These are phyloP conservation scores for Triplophysa siluroides DNA, from an alignment of 2,113 vertebrate species.

Conservation along the genomic window DNA sequence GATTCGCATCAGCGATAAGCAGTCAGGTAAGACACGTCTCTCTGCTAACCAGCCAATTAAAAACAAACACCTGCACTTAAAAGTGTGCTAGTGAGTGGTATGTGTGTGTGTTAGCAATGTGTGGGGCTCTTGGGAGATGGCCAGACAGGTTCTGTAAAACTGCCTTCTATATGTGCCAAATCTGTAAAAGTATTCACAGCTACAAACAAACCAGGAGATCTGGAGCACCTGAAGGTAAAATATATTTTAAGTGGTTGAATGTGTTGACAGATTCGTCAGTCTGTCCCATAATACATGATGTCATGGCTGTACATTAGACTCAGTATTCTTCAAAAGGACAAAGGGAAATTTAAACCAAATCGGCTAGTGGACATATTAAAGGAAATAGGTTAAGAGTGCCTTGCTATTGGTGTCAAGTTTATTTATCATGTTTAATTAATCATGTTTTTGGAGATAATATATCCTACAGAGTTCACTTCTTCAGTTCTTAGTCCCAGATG, in stretches of 20 bases:
- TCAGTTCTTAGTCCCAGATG: no score
- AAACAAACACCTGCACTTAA: slow-evolving; percentile 58
- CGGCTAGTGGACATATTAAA: background rate
- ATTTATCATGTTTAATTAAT: no score
- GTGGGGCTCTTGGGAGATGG: background rate
- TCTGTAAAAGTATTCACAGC: background rate
- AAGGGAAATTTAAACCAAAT: background rate
- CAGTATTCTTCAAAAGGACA: background rate
- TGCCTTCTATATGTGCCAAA: background rate
- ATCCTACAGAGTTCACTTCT: no score
- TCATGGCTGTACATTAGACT: background rate
- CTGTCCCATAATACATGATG: background rate
- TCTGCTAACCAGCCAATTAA: slow-evolving; percentile 45
- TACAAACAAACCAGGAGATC: background rate
- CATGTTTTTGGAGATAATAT: no score
- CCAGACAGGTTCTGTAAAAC: slow-evolving; percentile 14
- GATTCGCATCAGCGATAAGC: slow-evolving; percentile 39
- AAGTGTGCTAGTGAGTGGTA: background rate
- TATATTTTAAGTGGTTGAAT: background rate
- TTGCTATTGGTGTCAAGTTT: no score
- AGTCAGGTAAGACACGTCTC: slow-evolving; percentile 44
- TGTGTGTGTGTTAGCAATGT: slow-evolving; percentile 16
- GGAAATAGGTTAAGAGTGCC: background rate
- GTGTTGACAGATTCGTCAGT: background rate
- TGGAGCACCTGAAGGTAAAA: background rate